phyloP scores from a whole-genome alignment of 1,140 invertebrate genomes.

The Sinonovacula constricta region DNA sequence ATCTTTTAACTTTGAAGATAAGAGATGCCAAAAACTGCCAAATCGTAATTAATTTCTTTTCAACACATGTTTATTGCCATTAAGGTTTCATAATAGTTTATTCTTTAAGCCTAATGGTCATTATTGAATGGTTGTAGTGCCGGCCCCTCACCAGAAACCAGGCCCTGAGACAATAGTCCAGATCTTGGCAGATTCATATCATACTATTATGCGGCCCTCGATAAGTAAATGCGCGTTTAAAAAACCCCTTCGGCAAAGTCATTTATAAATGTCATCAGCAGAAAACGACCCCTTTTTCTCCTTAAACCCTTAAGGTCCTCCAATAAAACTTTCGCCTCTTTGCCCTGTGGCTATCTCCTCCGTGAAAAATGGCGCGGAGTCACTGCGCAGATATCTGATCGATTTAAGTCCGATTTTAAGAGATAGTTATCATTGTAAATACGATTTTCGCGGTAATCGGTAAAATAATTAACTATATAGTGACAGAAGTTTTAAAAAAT shows the following conservation, averaged over 20 bases:
- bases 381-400: not conserved
- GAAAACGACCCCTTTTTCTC: constrained; percentile 13
- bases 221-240: constrained; percentile 34
- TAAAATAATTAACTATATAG: constrained; percentile 9
- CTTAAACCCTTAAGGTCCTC: constrained; percentile 12
- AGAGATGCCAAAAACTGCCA: too few relatives aligned
- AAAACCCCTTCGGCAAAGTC: constrained; percentile 18
- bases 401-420: constrained; percentile 18
- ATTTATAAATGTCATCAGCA: constrained; percentile 53
- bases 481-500: constrained; percentile 39
- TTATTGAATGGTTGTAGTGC: constrained; percentile 12
- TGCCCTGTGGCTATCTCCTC: constrained; percentile 8
- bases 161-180: not conserved
- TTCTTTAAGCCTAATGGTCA: not conserved
- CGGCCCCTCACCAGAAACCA: constrained; percentile 3
- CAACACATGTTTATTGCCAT: not conserved
- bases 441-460: constrained; percentile 38
- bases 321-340: constrained; percentile 15
- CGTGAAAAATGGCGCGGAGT: constrained; percentile 10
- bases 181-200: constrained; percentile 41
- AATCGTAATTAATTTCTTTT: too few relatives aligned
- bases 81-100: constrained; percentile 16
- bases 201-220: constrained; percentile 27
- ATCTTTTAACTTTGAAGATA: too few relatives aligned
- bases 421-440: constrained; percentile 39